Percentiles rank a stretch among this genome's conserved stretches.
Evolutionary conservation across 1,140 invertebrate genomes (phyloP).

Genomic region (Zaprionus camerounensis): DNA sequence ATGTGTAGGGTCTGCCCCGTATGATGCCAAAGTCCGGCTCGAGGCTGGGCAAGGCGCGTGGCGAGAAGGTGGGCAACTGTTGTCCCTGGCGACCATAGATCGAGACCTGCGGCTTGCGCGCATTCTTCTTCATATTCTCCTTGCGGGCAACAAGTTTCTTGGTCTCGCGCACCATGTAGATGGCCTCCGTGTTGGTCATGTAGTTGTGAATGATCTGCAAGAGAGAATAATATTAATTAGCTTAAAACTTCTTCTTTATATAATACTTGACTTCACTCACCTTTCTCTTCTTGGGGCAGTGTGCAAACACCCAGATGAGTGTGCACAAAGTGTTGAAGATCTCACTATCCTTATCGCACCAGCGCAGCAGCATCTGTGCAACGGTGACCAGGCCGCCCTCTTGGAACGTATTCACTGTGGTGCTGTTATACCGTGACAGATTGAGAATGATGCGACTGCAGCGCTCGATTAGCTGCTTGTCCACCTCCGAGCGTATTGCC

Average conservation of each 20-base stretch:
- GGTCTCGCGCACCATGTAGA: constrained; percentile 80
- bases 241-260: background rate
- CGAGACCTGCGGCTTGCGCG: constrained; percentile 54
- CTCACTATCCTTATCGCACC: constrained; percentile 87
- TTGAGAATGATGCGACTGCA: constrained; percentile 84
- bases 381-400: constrained; percentile 77
- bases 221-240: background rate
- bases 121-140: constrained; percentile 83
- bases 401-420: constrained; percentile 74
- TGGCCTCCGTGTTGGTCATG: constrained; percentile 78
- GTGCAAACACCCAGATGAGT: constrained; percentile 87
- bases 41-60: constrained; percentile 65
- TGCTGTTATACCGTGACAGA: constrained; percentile 79
- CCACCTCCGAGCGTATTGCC: constrained; percentile 83
- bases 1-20: constrained; percentile 72
- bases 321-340: constrained; percentile 87
- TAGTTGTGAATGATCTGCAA: constrained; percentile 75
- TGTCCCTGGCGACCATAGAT: constrained; percentile 35
- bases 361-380: constrained; percentile 86
- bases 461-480: constrained; percentile 81
- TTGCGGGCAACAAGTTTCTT: constrained; percentile 82
- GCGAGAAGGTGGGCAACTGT: constrained; percentile 47
- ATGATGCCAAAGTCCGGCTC: constrained; percentile 82
- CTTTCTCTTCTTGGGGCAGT: constrained; percentile 85
- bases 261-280: constrained; percentile 71